Evolutionary conservation across 2,888 invertebrate species (phyloP).

Genomic region (Phania funesta): DNA sequence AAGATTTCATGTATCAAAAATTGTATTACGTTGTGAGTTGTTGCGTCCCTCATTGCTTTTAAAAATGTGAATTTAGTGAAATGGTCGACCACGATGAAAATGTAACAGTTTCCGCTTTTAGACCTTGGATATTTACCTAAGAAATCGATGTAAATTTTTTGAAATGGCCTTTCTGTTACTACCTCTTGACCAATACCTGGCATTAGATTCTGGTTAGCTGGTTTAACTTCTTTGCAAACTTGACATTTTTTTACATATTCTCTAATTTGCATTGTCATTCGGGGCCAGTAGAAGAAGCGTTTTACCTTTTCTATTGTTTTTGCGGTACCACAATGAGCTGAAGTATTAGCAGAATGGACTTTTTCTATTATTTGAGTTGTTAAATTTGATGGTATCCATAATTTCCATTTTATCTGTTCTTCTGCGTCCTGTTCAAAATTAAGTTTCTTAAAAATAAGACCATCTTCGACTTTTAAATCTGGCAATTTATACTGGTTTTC

Average conservation of each 20-base stretch:
- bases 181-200: background rate
- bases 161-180: background rate
- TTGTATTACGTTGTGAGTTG: background rate
- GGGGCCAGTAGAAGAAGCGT: constrained; percentile 15
- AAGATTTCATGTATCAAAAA: background rate
- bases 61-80: background rate
- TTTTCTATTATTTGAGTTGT: background rate
- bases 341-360: background rate
- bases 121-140: background rate
- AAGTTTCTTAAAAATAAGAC: constrained; percentile 3
- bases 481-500: background rate
- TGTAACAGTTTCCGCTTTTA: background rate
- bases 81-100: background rate
- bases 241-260: background rate
- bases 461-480: constrained; percentile 51
- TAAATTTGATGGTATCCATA: background rate
- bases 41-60: background rate
- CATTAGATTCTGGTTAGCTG: background rate
- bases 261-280: constrained; percentile 21
- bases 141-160: background rate
- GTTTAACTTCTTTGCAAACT: background rate
- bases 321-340: background rate
- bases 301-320: no score
- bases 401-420: background rate
- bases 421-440: background rate